These are phyloP conservation scores for Spodoptera picta DNA, from an alignment of 2,888 invertebrate genomes.

Conservation along the genomic window DNA sequence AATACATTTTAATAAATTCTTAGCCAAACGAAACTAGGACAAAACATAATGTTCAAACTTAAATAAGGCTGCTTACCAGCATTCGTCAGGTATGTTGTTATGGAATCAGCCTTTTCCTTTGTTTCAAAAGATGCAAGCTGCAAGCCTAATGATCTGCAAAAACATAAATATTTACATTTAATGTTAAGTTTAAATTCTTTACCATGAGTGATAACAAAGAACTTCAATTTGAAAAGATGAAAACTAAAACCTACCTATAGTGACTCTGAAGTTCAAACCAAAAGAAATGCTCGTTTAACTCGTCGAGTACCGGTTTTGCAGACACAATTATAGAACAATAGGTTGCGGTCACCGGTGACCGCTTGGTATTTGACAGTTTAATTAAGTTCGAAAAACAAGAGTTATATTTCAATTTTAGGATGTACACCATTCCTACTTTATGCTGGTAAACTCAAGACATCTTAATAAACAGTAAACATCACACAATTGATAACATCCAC, in stretches of 20 bases:
- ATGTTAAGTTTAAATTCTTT: background rate
- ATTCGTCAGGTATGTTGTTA: constrained; percentile 94
- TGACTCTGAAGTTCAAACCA: background rate
- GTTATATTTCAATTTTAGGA: background rate
- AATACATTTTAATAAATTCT: background rate
- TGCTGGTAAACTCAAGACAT: background rate
- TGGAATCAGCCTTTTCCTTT: constrained; percentile 95
- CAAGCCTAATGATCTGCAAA: constrained; percentile 92
- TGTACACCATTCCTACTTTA: constrained; percentile 17
- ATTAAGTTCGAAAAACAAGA: background rate
- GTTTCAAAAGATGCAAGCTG: constrained; percentile 96
- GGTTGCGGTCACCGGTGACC: too few relatives aligned
- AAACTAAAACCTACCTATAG: background rate
- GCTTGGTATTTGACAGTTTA: too few relatives aligned
- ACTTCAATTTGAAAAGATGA: background rate
- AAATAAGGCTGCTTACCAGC: constrained; percentile 87
- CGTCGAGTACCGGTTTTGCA: too few relatives aligned
- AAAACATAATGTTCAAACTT: background rate
- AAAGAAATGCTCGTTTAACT: too few relatives aligned
- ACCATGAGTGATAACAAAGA: background rate
- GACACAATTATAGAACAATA: too few relatives aligned
- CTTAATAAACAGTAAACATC: background rate
- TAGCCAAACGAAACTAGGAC: background rate
- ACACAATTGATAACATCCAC: constrained; percentile 1
- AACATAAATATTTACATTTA: constrained; percentile 46